Percentiles rank a stretch among this genome's conserved stretches.
phyloP scores from a whole-genome alignment of 2,113 vertebrate species.

The Arenaria interpres region DNA sequence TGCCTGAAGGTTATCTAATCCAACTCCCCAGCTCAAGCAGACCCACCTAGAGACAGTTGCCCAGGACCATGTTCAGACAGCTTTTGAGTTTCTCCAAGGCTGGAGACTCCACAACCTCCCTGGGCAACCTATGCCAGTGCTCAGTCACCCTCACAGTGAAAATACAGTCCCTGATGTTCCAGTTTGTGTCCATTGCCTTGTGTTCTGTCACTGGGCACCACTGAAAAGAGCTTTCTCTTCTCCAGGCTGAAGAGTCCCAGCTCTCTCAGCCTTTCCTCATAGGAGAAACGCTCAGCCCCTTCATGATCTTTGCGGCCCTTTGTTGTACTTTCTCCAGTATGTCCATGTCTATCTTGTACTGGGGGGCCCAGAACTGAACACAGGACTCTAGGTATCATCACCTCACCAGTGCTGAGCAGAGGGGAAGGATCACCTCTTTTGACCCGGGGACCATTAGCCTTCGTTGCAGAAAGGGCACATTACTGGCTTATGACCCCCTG shows the following conservation, averaged over 20 bases:
- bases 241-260: background rate
- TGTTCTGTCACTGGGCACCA: background rate
- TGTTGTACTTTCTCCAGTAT: background rate
- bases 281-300: background rate
- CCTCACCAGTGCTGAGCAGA: background rate
- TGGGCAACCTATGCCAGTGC: background rate
- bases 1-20: background rate
- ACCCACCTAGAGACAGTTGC: background rate
- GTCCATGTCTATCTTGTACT: background rate
- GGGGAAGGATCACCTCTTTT: background rate
- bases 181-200: background rate
- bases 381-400: background rate
- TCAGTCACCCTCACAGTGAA: background rate
- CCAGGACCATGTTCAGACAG: background rate
- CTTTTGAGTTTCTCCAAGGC: background rate
- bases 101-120: background rate
- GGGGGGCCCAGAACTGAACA: background rate
- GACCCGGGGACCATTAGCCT: background rate
- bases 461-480: fast-evolving
- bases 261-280: background rate
- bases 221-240: background rate
- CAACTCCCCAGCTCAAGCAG: background rate
- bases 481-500: background rate
- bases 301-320: background rate
- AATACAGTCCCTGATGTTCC: background rate